Conservation (phyloP, 2,888 invertebrate species). For the Tubiluchus corallicola region DNA sequence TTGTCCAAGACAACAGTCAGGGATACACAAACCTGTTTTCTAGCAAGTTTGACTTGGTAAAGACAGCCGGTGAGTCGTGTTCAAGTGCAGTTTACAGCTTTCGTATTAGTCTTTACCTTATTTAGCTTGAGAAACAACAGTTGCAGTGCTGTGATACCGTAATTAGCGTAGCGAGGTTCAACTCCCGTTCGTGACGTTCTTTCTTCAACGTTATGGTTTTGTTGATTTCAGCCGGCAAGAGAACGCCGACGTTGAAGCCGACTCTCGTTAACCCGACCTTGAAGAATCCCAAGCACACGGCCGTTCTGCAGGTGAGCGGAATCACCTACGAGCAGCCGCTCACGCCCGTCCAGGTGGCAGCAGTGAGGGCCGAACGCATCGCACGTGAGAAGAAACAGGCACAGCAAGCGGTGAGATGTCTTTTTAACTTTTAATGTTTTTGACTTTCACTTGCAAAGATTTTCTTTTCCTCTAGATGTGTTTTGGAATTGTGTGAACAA, state of each 20-base stretch:
- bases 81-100: too few species aligned
- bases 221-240: slow-evolving; percentile 27
- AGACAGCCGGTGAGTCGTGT: too few species aligned
- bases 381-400: slow-evolving; percentile 20
- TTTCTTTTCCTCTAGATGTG: too few species aligned
- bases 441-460: background rate
- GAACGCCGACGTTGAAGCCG: slow-evolving; percentile 50
- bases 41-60: slow-evolving; percentile 54
- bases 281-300: slow-evolving; percentile 64
- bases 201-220: too few species aligned
- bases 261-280: slow-evolving; percentile 45
- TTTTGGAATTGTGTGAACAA: too few species aligned
- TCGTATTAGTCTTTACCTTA: too few species aligned
- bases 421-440: background rate
- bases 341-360: slow-evolving; percentile 41
- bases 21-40: slow-evolving; percentile 46
- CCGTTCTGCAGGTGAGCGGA: slow-evolving; percentile 59
- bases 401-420: slow-evolving; percentile 4
- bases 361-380: slow-evolving; percentile 25
- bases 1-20: slow-evolving; percentile 53
- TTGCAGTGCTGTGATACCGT: too few species aligned
- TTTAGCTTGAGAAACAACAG: too few species aligned
- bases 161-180: too few species aligned
- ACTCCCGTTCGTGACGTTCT: too few species aligned
- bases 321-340: slow-evolving; percentile 66